Conservation (phyloP, 2,797 vertebrate genomes). For the Cyclura pinguis region DNA sequence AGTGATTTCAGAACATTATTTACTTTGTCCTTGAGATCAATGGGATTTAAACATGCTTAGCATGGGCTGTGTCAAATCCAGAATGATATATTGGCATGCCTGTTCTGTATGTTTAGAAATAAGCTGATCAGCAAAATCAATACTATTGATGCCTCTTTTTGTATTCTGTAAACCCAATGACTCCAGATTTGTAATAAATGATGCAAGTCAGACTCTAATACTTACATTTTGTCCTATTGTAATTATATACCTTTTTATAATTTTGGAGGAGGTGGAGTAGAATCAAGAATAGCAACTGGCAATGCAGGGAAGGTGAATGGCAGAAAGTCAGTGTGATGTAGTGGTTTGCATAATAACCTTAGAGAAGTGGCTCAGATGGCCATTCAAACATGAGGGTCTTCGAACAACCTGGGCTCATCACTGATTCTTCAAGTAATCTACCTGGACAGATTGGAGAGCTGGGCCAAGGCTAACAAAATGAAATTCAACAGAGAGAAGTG, state of each 20-base stretch:
- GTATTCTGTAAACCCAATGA: not conserved
- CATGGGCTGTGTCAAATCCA: not conserved
- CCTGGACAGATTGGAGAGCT: no score
- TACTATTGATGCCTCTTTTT: not conserved
- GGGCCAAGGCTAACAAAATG: no score
- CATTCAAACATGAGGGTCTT: not conserved
- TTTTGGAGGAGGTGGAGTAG: not conserved
- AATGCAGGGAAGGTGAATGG: not conserved
- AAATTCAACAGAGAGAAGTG: no score
- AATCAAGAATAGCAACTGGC: not conserved
- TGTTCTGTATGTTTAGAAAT: not conserved
- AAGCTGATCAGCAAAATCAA: not conserved
- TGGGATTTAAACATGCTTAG: not conserved
- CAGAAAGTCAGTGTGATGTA: not conserved
- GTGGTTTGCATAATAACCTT: not conserved
- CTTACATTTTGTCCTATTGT: not conserved
- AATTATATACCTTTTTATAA: not conserved
- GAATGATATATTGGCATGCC: not conserved
- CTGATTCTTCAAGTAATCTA: not conserved
- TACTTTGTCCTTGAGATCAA: not conserved
- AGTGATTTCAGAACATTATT: not conserved
- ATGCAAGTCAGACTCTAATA: not conserved
- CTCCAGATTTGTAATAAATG: not conserved
- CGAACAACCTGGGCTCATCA: not conserved
- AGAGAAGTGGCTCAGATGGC: not conserved